Percentiles rank a stretch among this genome's conserved stretches.
Conservation (phyloP, 2,888 invertebrate species). For the Thecocarcelia acutangulata region DNA sequence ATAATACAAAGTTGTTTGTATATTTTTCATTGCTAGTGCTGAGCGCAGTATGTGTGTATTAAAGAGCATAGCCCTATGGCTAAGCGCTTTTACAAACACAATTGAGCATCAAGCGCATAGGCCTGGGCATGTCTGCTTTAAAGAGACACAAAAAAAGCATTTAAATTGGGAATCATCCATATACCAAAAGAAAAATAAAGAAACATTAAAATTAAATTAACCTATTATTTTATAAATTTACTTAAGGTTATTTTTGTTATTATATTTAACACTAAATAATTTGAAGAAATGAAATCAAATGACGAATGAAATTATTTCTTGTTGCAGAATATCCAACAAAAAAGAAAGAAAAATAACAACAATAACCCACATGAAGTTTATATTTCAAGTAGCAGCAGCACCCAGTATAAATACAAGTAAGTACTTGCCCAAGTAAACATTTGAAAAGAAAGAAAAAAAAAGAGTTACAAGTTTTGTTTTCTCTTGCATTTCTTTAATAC, state of each 20-base stretch:
- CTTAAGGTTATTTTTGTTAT: conserved; percentile 31
- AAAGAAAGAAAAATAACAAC: conserved; percentile 12
- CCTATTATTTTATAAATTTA: conserved; percentile 49
- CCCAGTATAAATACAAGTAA: neutral
- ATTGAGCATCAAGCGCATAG: too few species aligned
- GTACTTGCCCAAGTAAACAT: conserved; percentile 45
- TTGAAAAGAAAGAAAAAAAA: conserved; percentile 15
- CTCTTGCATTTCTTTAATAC: conserved; percentile 1
- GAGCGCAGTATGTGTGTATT: too few species aligned
- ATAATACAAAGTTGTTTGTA: too few species aligned
- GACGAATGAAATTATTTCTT: conserved; percentile 62
- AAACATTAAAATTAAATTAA: conserved; percentile 64
- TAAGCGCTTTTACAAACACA: too few species aligned
- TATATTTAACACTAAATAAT: conserved; percentile 55
- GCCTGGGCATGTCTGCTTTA: too few species aligned
- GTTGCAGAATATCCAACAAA: too few species aligned
- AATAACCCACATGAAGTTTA: conserved; percentile 56
- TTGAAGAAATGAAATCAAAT: conserved; percentile 51
- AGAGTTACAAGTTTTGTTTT: conserved; percentile 41
- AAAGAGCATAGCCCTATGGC: too few species aligned
- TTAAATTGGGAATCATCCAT: too few species aligned
- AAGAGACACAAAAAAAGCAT: too few species aligned
- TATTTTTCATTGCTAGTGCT: too few species aligned
- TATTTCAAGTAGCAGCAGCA: conserved; percentile 40
- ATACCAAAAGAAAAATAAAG: conserved; percentile 35